Conservation (phyloP, 2,113 vertebrate species). For the Gobiocypris rarus region DNA sequence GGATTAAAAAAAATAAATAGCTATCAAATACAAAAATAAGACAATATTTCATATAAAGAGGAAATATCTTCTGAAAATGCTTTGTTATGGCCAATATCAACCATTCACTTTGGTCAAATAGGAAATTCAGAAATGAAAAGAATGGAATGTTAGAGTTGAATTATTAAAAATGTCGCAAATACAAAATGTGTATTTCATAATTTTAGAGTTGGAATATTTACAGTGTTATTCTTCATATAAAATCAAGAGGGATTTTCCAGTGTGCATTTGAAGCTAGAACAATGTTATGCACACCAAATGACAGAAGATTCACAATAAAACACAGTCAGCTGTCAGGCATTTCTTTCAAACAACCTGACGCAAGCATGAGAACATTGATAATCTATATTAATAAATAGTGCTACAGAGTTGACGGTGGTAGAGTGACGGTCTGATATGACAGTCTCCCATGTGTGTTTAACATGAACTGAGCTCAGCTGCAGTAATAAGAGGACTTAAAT, state of each 20-base stretch:
- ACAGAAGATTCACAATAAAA: neutral
- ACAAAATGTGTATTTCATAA: slow-evolving; percentile 4
- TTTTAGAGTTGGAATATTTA: slow-evolving; percentile 4
- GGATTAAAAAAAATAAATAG: slow-evolving; percentile 82
- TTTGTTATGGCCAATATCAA: slow-evolving; percentile 60
- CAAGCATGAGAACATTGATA: neutral
- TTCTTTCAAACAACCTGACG: neutral
- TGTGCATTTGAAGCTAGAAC: neutral
- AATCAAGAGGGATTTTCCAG: neutral
- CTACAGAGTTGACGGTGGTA: slow-evolving; percentile 2
- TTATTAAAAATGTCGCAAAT: slow-evolving; percentile 10
- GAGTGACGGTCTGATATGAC: neutral
- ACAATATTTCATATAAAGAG: slow-evolving; percentile 75
- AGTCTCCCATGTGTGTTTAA: slow-evolving; percentile 8
- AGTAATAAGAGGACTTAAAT: neutral
- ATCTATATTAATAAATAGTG: slow-evolving; percentile 34
- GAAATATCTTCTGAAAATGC: slow-evolving; percentile 58
- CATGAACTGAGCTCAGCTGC: slow-evolving; percentile 6
- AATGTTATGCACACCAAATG: neutral
- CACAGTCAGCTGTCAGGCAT: slow-evolving; percentile 16
- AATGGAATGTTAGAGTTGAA: slow-evolving; percentile 21
- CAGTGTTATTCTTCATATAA: slow-evolving; percentile 14
- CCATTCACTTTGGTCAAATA: slow-evolving; percentile 51
- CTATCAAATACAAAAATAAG: slow-evolving; percentile 82
- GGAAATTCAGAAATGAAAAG: slow-evolving; percentile 34